Percentiles rank a stretch among this genome's conserved stretches.
Evolutionary conservation across 1,140 invertebrate genomes (phyloP).

Genomic region (Drosophila ogumai): DNA sequence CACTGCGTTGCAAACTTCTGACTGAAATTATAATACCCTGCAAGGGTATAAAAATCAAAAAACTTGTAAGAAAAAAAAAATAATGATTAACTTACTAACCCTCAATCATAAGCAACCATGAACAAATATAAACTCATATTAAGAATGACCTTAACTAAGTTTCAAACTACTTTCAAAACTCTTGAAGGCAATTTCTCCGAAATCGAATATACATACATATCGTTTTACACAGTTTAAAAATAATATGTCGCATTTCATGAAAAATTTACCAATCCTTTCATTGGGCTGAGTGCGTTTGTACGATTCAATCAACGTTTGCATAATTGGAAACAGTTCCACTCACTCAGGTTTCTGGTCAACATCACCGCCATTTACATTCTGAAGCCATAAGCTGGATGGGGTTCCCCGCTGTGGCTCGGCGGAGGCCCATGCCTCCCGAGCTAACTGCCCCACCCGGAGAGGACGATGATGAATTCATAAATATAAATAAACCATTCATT

Average conservation of each 20-base stretch:
- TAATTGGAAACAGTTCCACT: conserved; percentile 15
- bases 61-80: too few relatives aligned
- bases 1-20: too few relatives aligned
- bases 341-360: conserved; percentile 12
- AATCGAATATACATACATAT: background rate
- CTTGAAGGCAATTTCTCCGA: background rate
- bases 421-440: background rate
- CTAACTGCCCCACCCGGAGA: conserved; percentile 32
- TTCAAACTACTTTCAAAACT: background rate
- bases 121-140: background rate
- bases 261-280: conserved; percentile 4
- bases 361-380: conserved; percentile 17
- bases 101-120: background rate
- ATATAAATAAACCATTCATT: conserved; percentile 77
- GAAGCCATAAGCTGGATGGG: conserved; percentile 5
- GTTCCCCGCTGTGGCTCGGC: conserved; percentile 5
- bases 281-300: conserved; percentile 6
- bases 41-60: too few relatives aligned
- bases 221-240: conserved; percentile 2
- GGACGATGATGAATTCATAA: conserved; percentile 73
- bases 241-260: conserved; percentile 3
- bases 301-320: conserved; percentile 18
- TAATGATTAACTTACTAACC: background rate
- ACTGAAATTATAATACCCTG: too few relatives aligned
- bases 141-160: background rate